Conservation (phyloP, 1,140 invertebrate species). For the Drosophila takahashii region DNA sequence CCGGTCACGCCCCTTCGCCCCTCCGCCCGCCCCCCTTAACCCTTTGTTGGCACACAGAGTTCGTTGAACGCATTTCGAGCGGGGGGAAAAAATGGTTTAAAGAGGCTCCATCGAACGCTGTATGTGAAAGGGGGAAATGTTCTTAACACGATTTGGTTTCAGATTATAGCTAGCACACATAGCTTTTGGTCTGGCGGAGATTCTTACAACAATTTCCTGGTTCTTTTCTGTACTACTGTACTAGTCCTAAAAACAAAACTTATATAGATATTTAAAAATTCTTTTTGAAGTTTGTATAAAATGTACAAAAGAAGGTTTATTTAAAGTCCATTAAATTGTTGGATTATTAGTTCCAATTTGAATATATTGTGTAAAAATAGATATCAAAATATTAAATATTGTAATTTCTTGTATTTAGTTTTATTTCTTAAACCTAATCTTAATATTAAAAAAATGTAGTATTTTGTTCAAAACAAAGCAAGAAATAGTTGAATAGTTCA, state of each 20-base stretch:
- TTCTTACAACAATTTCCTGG: background rate
- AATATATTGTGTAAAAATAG: too few species aligned
- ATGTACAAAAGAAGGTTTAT: background rate
- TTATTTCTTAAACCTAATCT: too few species aligned
- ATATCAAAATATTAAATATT: too few species aligned
- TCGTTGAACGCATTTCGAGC: conserved; percentile 53
- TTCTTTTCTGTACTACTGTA: background rate
- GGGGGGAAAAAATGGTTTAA: conserved; percentile 12
- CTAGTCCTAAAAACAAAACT: background rate
- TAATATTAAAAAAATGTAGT: too few species aligned
- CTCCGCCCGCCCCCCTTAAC: conserved; percentile 4
- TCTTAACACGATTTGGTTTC: conserved; percentile 15
- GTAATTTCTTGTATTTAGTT: too few species aligned
- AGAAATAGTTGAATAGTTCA: too few species aligned
- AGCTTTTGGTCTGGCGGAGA: background rate
- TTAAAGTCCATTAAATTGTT: background rate
- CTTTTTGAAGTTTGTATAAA: background rate
- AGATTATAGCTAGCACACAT: conserved; percentile 15
- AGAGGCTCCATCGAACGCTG: conserved; percentile 4
- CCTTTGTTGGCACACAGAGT: conserved; percentile 39
- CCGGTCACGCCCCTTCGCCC: background rate
- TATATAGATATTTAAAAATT: too few species aligned
- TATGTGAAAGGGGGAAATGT: background rate
- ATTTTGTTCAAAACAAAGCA: too few species aligned
- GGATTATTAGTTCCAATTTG: background rate